Evolutionary conservation across 2,797 vertebrate genomes (phyloP).

Genomic region (Mallotus villosus): DNA sequence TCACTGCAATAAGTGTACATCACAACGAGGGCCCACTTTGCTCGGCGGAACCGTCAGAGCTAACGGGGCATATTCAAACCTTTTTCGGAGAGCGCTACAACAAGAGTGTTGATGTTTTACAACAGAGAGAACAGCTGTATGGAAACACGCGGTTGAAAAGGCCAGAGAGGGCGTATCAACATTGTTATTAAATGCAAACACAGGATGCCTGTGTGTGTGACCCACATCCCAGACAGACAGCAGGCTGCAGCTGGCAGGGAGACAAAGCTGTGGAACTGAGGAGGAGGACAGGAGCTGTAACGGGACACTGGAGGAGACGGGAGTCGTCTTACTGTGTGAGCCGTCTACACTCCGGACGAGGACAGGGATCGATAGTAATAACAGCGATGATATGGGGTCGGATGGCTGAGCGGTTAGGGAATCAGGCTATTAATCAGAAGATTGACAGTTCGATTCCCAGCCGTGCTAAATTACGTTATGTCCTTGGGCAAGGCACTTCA

Average conservation of each 20-base stretch:
- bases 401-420: too few species aligned
- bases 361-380: too few species aligned
- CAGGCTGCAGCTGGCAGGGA: background rate
- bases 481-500: too few species aligned
- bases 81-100: background rate
- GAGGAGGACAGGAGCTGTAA: conserved; percentile 38
- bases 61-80: background rate
- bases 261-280: background rate
- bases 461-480: too few species aligned
- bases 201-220: too few species aligned
- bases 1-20: background rate
- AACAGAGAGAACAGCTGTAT: background rate
- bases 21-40: background rate
- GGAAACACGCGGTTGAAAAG: background rate
- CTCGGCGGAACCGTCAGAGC: background rate
- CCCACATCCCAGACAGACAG: background rate
- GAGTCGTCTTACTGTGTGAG: conserved; percentile 30
- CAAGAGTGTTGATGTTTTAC: background rate
- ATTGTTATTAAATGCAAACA: too few species aligned
- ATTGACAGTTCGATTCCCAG: too few species aligned
- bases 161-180: too few species aligned
- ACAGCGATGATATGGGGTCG: too few species aligned
- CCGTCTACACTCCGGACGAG: too few species aligned
- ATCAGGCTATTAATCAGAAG: too few species aligned
- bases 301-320: conserved; percentile 39